phyloP scores from a whole-genome alignment of 2,797 vertebrate genomes.

The Caiman crocodilus region DNA sequence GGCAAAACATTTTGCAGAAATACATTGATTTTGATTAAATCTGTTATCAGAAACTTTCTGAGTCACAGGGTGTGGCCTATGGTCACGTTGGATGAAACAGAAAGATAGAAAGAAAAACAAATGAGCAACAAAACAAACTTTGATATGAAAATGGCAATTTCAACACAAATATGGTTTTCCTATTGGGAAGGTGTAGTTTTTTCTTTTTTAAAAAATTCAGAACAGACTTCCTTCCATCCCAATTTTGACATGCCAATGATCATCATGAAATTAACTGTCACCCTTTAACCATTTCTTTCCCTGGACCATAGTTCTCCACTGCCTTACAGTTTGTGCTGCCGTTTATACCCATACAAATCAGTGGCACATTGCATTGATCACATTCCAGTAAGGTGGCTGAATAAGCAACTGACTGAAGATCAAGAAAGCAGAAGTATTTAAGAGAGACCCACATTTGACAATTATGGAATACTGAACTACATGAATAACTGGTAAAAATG shows the following conservation, averaged over 20 bases:
- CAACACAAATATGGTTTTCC: no score
- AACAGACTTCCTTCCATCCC: no score
- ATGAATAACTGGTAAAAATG: neutral
- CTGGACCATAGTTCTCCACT: neutral
- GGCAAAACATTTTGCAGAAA: neutral
- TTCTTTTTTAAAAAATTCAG: no score
- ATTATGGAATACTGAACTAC: no score
- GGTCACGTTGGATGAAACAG: neutral
- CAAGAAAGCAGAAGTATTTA: neutral
- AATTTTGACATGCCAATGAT: no score
- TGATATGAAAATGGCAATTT: no score
- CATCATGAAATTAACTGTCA: neutral
- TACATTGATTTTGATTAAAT: neutral
- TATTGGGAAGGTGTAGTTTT: no score
- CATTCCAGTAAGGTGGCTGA: neutral
- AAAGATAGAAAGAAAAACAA: neutral
- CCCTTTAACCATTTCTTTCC: neutral
- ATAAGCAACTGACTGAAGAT: neutral
- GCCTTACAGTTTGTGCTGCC: no score
- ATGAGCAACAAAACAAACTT: no score
- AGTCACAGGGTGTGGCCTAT: neutral
- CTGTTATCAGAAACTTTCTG: neutral
- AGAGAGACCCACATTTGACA: neutral
- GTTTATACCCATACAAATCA: no score
- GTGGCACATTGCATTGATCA: no score